Conservation (phyloP, 2,888 invertebrate genomes). For the Microplitis manilae region DNA sequence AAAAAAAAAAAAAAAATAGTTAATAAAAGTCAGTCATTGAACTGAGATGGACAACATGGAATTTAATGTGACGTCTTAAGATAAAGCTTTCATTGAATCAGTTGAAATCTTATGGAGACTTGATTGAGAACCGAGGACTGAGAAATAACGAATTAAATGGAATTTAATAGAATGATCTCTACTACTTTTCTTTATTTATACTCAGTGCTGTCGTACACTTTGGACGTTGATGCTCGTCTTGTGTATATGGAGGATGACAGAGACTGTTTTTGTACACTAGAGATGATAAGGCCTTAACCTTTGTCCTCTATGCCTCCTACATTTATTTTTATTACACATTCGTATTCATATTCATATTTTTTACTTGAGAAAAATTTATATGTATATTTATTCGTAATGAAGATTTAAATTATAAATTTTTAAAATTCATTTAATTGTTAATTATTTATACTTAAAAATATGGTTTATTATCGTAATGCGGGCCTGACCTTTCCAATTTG, state of each 20-base stretch:
- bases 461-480: slow-evolving; percentile 46
- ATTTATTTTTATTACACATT: slow-evolving; percentile 2
- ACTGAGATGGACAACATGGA: too few species aligned
- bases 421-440: slow-evolving; percentile 37
- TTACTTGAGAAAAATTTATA: neutral
- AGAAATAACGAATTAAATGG: too few species aligned
- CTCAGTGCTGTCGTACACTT: neutral
- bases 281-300: neutral
- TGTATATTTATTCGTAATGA: neutral
- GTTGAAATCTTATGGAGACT: slow-evolving; percentile 40
- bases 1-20: too few species aligned
- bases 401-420: too few species aligned
- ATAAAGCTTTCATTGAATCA: slow-evolving; percentile 51
- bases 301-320: neutral
- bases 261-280: slow-evolving; percentile 61
- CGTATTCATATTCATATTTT: slow-evolving; percentile 11
- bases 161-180: too few species aligned
- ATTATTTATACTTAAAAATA: too few species aligned
- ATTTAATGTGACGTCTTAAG: slow-evolving; percentile 4
- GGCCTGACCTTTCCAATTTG: slow-evolving; percentile 67
- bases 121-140: neutral
- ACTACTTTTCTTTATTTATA: slow-evolving; percentile 39
- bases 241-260: slow-evolving; percentile 58
- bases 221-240: slow-evolving; percentile 22
- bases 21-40: too few species aligned